Evolutionary conservation across 2,113 vertebrate species (phyloP), one percentile per base, ranked within the genome.

Genomic region (Geothlypis trichas): DNA sequence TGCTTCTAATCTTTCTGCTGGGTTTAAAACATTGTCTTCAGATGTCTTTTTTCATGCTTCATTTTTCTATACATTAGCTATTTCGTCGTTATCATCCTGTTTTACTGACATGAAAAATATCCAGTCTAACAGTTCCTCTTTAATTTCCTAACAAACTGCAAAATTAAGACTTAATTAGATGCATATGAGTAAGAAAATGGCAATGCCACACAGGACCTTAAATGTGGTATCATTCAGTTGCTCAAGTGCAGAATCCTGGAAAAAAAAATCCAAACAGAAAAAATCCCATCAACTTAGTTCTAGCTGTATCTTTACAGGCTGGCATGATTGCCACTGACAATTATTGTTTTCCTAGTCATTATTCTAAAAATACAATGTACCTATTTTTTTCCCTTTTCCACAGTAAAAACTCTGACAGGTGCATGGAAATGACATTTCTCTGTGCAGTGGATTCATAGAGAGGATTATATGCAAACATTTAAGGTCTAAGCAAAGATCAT

Each of bases 141-240:
- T 97, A 87, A 96, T 96, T 97, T 95, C 81, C 83, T 85, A 96
- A 96, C 0, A 15, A 96, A 94, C 69, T 42, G 76, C 71, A 96
- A 94, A 97, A 97, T 98, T 98, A 98, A 95, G 95, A 92, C 95
- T 97, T 98, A 98, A 98, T 98, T 97, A 95, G 89, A 97, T 93
- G 95, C 63, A 27, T 87, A 95, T 78, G 82, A 96, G 90, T 94
- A 96, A 96, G 84, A 72, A 93, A 97, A 95, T 68, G 75, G 75
- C 94, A 84, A 92, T 88, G 87, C 85, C 97, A 97, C 84, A 84
- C 85, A 90, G 93, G 96, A 98, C 94, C 90, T 96, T 91, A 95
- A 88, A 96, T 71, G 69, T 94, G 73, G 58, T 86, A 97, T 67
- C 85, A 92, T 92, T 92, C 93, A 97, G 92, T 94, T 96, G 88